Base-by-base conservation (phyloP, 2,888 invertebrate species). In the Mechanitis mazaeus region DNA sequence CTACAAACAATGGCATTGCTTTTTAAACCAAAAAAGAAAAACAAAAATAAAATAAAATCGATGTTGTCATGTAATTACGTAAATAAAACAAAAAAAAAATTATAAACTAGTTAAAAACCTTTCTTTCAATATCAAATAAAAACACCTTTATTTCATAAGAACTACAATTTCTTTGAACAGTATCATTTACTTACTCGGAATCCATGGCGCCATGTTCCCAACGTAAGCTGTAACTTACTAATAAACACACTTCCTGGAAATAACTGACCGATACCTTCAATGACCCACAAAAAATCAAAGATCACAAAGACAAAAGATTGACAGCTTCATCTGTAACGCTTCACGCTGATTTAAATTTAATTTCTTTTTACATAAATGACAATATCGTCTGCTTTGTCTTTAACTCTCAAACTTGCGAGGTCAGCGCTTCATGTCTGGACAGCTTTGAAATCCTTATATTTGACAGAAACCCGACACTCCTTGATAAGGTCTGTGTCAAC, bases 401-500 rank as follows among this genome's bases (percentile, higher is more conserved):
- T 12, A 33, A 33, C 28, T 11, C 45, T 50, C 33, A 47, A 42
- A 47, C 42, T 45, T 56, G 50, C 50, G 62, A 56, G 62, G 62
- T 62, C 61, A 61, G 58, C 55, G 60, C 55, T 63, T 46, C 53
- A 56, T 7, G 64, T 69, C 68, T 64, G 68, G 58, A 59, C 62
- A 66, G 56, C 62, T 66, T 63, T 60, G 59, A 65, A 65, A 54
- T 54, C 54, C 60, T 58, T 46, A 42, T 63, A 54, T 67, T 68
- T 69, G 71, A 70, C 68, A 69, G 71, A 61, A 70, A 72, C 70
- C 69, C 63, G 73, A 73, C 71, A 69, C 68, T 67, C 61, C 65
- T 70, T 71, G 69, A 69, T 72, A 68, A 66, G 67, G 63, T 63
- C 68, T 61, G 61, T 63, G 66, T 70, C 70, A 69, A 72, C 69